Evolutionary conservation across 2,888 invertebrate species (phyloP), one percentile per base, ranked within the genome.

Genomic region (Deilephila elpenor): DNA sequence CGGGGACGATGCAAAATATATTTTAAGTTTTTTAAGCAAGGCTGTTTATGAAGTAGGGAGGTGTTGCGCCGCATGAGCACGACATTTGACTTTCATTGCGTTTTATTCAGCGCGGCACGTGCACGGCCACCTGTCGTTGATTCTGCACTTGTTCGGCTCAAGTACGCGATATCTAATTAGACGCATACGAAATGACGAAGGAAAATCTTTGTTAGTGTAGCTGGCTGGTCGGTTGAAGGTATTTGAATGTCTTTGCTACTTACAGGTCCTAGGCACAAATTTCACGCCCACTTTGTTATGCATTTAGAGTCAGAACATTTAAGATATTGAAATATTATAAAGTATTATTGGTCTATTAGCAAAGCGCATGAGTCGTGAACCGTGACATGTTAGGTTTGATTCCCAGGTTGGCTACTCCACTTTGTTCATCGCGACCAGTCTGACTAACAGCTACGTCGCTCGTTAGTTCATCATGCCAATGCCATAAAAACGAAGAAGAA

Each of bases 11-110:
- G 83, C n/a, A 84, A 88, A 86, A 78, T 88, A 80, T 75, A 77
- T 86, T 85, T 82, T 91, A 84, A 71, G 74, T 59, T 74, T 78
- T 82, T 82, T 77, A 20, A 67, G 53, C 78, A 91, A 84, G 85
- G 89, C 86, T 80, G 74, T 78, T 84, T 85, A 82, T 86, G 73
- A 60, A 72, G 71, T 71, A 71, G 29, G 74, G 75, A 76, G 78
- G 78, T 78, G 74, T 75, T 77, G 81, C 82, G 81, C 78, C 77
- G 77, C 82, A 84, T 84, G 75, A 77, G 82, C 84, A 83, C 81
- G 87, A 86, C 91, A 91, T 91, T 94, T 93, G 93, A 94, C 94
- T 93, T 94, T 94, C 92, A 94, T 94, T 93, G 93, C 92, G 89
- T 93, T 94, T 91, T 92, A 91, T 93, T 91, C 84, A 88, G 89